These are phyloP conservation scores for Collichthys lucidus DNA, from an alignment of 2,113 vertebrate genomes.

Conservation along the genomic window DNA sequence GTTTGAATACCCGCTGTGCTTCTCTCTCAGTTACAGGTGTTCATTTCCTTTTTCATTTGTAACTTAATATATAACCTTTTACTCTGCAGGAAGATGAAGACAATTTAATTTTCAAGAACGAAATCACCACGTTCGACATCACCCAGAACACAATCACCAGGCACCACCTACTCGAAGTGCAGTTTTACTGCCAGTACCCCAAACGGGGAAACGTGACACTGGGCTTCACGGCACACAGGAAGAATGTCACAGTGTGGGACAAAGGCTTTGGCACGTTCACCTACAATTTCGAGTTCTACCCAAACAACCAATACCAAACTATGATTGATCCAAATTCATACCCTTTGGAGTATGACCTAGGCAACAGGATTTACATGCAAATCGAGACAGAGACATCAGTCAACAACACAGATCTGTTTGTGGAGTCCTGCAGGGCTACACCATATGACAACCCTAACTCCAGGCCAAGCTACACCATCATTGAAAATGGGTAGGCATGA, in stretches of 20 bases:
- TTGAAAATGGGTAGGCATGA: conserved; percentile 76
- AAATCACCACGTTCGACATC: conserved; percentile 69
- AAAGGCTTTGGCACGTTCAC: conserved; percentile 80
- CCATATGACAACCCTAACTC: conserved; percentile 79
- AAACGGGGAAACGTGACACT: conserved; percentile 71
- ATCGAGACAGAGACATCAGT: conserved; percentile 66
- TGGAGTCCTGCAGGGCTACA: conserved; percentile 81
- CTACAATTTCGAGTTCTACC: conserved; percentile 82
- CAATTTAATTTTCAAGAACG: conserved; percentile 79
- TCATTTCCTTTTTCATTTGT: neutral
- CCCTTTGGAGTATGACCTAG: conserved; percentile 70
- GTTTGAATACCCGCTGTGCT: too few relatives aligned
- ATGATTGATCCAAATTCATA: conserved; percentile 55
- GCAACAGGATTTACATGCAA: conserved; percentile 75
- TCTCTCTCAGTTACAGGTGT: neutral
- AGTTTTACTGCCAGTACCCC: conserved; percentile 80
- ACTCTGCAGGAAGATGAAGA: conserved; percentile 72
- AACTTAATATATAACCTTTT: neutral
- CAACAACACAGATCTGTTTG: conserved; percentile 79
- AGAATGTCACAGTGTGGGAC: conserved; percentile 66
- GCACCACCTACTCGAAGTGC: conserved; percentile 69
- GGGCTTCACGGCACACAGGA: conserved; percentile 68
- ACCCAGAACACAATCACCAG: conserved; percentile 62
- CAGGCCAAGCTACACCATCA: conserved; percentile 74
- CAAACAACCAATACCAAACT: conserved; percentile 21